phyloP scores from a whole-genome alignment of 2,888 invertebrate genomes.

The Labia minor region DNA sequence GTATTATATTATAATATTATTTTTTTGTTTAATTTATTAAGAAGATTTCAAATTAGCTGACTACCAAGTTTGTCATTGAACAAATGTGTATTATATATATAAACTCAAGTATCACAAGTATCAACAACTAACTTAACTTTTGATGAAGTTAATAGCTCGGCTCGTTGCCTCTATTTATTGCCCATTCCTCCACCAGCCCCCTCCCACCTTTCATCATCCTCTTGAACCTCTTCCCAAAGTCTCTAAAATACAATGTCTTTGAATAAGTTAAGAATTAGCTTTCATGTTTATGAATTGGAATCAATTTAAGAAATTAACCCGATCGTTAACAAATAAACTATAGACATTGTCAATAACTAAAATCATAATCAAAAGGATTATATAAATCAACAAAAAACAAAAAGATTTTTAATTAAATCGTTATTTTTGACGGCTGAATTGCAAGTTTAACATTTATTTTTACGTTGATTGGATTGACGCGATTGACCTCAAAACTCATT shows the following conservation, averaged over 20 bases:
- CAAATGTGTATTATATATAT: too few relatives aligned
- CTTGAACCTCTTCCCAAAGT: too few relatives aligned
- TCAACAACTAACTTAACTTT: not conserved
- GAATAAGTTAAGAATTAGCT: not conserved
- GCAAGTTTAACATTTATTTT: not conserved
- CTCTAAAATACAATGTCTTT: not conserved
- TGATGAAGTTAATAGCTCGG: not conserved
- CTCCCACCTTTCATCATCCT: too few relatives aligned
- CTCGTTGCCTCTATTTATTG: not conserved
- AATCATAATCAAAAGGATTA: not conserved
- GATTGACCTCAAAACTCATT: not conserved
- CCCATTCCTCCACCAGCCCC: not conserved
- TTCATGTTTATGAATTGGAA: not conserved
- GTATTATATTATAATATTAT: too few relatives aligned
- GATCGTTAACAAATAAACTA: not conserved
- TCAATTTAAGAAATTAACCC: slow-evolving; percentile 4
- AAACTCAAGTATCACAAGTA: too few relatives aligned
- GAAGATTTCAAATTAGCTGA: too few relatives aligned
- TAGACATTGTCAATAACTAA: not conserved
- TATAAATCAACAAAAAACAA: not conserved
- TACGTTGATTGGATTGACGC: not conserved
- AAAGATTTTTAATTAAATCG: slow-evolving; percentile 2
- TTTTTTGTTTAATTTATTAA: too few relatives aligned
- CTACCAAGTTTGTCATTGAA: too few relatives aligned
- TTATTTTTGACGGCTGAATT: not conserved